Base-by-base conservation (phyloP, 2,797 vertebrate genomes). In the Melopsittacus undulatus region DNA sequence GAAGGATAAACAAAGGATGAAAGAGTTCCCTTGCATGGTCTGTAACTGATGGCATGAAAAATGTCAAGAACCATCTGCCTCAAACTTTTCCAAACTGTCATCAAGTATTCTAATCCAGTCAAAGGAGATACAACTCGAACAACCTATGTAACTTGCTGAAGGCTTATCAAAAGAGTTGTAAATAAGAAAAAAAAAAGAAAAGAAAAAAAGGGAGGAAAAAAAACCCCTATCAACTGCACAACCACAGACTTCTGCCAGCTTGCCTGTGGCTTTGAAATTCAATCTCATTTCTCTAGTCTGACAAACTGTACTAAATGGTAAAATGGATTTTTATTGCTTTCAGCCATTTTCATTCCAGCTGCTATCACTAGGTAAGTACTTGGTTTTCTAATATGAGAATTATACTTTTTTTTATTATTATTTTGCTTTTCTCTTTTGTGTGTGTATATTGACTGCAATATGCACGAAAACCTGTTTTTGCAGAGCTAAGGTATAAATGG, bases 21-120 rank as follows among this genome's bases (percentile, higher is more conserved):
- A 98, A 98, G 98, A 98, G 95, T 98, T 98, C 98, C 97, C 97
- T 98, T 98, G 98, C 98, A 97, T 98, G 98, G 98, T 97, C 98
- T 98, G 98, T 98, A 99, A 99, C 98, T 98, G 98, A 99, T 98
- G 98, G 98, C 98, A 98, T 98, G 97, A 98, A 98, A 98, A 98
- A 98, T 97, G 98, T 98, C 98, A 98, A 98, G 98, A 98, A 98
- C 98, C 98, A 99, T 99, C 98, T 99, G 99, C 98, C 98, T 98
- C 97, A 97, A 97, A 98, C 98, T 98, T 98, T 98, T 99, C 98
- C 97, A 95, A 98, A 97, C 98, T 99, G 98, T 98, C 98, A 98
- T 98, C 98, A 98, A 98, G 98, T 98, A 99, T 99, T 99, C 97
- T 98, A 98, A 98, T 98, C 97, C 98, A 98, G 98, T 94, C 97